Evolutionary conservation across 2,113 vertebrate genomes (phyloP).

Genomic region (Clarias macrocephalus): DNA sequence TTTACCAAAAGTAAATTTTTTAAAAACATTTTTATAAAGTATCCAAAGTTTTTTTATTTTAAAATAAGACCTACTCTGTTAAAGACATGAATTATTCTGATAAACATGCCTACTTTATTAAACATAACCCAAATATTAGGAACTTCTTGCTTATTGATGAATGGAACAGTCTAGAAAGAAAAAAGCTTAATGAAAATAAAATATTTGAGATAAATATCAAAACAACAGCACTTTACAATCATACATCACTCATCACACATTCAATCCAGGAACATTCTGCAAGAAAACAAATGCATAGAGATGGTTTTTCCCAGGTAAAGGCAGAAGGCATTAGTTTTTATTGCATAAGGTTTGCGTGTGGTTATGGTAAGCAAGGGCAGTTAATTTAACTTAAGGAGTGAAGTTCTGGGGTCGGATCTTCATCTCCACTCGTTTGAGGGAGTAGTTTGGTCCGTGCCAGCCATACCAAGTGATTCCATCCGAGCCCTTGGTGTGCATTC

Average conservation of each 20-base stretch:
- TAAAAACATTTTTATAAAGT: background rate
- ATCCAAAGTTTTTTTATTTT: constrained; percentile 44
- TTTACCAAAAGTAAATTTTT: constrained; percentile 50
- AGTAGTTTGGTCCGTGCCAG: constrained; percentile 93
- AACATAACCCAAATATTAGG: constrained; percentile 51
- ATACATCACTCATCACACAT: constrained; percentile 64
- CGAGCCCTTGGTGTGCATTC: constrained; percentile 80
- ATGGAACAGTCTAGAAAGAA: constrained; percentile 61
- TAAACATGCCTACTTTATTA: constrained; percentile 55
- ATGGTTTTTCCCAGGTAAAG: constrained; percentile 32
- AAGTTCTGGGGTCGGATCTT: constrained; percentile 90
- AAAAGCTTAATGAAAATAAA: constrained; percentile 67
- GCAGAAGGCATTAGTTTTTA: constrained; percentile 15
- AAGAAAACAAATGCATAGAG: constrained; percentile 49
- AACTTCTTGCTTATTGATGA: constrained; percentile 52
- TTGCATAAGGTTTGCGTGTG: constrained; percentile 21
- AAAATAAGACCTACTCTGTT: constrained; percentile 24
- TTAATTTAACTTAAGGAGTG: constrained; percentile 65
- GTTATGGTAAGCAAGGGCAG: constrained; percentile 45
- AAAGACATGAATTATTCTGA: constrained; percentile 41
- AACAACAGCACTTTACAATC: constrained; percentile 77
- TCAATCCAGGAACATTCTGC: constrained; percentile 52
- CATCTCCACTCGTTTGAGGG: constrained; percentile 92
- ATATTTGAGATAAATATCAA: constrained; percentile 76
- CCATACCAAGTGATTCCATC: constrained; percentile 97